Base-by-base conservation (phyloP, 2,888 invertebrate species). In the Halictus quadricinctus region DNA sequence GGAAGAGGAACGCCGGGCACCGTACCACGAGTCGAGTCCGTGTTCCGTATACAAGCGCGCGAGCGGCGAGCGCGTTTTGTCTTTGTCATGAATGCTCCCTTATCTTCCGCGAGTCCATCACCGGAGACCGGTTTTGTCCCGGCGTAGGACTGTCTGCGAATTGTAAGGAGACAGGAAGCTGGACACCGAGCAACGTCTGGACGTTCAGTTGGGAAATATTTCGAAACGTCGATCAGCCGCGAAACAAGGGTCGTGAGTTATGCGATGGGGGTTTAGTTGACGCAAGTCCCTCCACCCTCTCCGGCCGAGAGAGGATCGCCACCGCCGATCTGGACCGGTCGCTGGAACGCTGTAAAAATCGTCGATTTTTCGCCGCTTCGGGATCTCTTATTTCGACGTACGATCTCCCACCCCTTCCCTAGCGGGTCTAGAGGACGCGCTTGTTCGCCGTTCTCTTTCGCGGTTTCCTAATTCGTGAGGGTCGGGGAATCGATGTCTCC, bases 91-190 rank as follows among this genome's bases (percentile, higher is more conserved):
- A 92, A 92, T 93, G 90, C 87, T 81, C 92, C 90, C 93, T 92
- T 92, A 92, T 92, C 92, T 92, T 88, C 77, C 85, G 85, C 91
- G 92, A 92, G 93, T 93, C 93, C 92, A 88, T 92, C 92, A 92
- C 89, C 86, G 87, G 86, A 87, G 89, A 84, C 88, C 86, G 88
- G 92, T 92, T 91, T 92, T 92, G 91, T 91, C 89, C 86, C 89
- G 87, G 88, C 90, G 88, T 88, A 87, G 88, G 90, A 91, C 92
- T 93, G 93, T 92, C 93, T 91, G 93, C 90, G 92, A 92, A 93
- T 94, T 93, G 93, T 93, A 92, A 94, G 93, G 92, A 93, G 92
- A 93, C 93, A 94, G 94, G 93, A 94, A 94, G 92, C 93, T 93
- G 93, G 93, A 92, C 90, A 92, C 90, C 90, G 88, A 85, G 87